Percentiles rank a stretch among this genome's conserved stretches.
Conservation (phyloP, 2,113 vertebrate species). For the Nesospiza acunhae region DNA sequence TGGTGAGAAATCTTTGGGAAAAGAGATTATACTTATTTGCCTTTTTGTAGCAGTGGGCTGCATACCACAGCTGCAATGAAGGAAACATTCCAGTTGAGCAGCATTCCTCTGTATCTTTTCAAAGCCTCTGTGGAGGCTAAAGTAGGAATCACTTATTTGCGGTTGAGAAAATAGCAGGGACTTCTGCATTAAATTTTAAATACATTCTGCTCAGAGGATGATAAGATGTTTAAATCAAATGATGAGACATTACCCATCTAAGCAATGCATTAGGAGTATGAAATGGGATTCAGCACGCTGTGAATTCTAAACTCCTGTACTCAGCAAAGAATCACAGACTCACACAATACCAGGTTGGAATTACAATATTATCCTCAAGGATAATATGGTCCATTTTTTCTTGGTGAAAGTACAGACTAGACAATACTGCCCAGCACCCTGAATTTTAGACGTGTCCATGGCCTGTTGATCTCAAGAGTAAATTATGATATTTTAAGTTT, state of each 20-base stretch:
- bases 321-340: background rate
- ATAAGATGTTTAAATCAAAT: slow-evolving; percentile 34
- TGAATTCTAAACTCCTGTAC: background rate
- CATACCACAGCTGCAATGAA: background rate
- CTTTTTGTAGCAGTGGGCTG: slow-evolving; percentile 2
- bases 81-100: slow-evolving; percentile 48
- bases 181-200: slow-evolving; percentile 62
- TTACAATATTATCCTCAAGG: background rate
- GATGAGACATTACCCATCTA: background rate
- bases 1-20: background rate
- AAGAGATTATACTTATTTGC: background rate
- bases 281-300: slow-evolving; percentile 8
- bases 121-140: slow-evolving; percentile 24
- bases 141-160: slow-evolving; percentile 35
- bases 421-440: background rate
- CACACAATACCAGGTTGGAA: background rate
- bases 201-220: slow-evolving; percentile 23
- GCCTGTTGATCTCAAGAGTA: background rate
- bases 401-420: background rate
- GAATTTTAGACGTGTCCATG: background rate
- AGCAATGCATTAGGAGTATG: slow-evolving; percentile 28
- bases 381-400: background rate
- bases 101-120: slow-evolving; percentile 41
- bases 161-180: slow-evolving; percentile 42
- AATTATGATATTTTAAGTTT: background rate